phyloP scores from a whole-genome alignment of 2,113 vertebrate species.

The Sylvia atricapilla region DNA sequence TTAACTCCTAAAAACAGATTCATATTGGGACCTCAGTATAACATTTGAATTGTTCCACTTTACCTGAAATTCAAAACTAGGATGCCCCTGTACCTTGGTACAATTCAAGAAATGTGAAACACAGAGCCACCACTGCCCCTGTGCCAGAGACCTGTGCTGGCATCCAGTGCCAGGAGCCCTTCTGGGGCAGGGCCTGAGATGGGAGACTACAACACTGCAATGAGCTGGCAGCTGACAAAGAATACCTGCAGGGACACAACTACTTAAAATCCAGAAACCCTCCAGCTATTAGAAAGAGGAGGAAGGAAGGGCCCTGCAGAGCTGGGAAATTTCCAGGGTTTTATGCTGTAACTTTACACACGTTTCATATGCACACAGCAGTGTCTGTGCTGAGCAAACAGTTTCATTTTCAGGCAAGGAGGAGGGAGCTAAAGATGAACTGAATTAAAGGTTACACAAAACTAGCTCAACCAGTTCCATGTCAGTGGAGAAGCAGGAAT shows the following conservation, averaged over 20 bases:
- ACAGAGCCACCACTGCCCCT: not conserved
- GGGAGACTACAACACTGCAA: not conserved
- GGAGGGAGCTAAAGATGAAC: not conserved
- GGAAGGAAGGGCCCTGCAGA: not conserved
- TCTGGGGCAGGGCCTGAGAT: not conserved
- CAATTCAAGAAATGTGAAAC: not conserved
- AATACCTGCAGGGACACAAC: not conserved
- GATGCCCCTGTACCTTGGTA: not conserved
- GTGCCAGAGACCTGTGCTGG: not conserved
- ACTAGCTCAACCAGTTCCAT: not conserved
- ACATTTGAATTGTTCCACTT: not conserved
- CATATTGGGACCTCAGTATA: not conserved
- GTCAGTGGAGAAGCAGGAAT: not conserved
- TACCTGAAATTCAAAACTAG: not conserved
- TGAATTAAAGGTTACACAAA: not conserved
- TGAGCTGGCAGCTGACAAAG: not conserved
- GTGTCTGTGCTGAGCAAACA: not conserved
- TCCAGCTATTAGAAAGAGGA: not conserved
- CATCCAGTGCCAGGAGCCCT: not conserved
- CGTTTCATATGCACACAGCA: not conserved
- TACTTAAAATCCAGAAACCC: not conserved
- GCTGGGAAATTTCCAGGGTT: not conserved
- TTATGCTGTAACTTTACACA: not conserved
- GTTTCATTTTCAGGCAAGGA: not conserved
- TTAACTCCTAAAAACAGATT: not conserved